A percentile compares a stretch with the other conserved stretches of the same genome.
Conservation (phyloP, 2,888 invertebrate genomes). For the Drosophila barbarae region DNA sequence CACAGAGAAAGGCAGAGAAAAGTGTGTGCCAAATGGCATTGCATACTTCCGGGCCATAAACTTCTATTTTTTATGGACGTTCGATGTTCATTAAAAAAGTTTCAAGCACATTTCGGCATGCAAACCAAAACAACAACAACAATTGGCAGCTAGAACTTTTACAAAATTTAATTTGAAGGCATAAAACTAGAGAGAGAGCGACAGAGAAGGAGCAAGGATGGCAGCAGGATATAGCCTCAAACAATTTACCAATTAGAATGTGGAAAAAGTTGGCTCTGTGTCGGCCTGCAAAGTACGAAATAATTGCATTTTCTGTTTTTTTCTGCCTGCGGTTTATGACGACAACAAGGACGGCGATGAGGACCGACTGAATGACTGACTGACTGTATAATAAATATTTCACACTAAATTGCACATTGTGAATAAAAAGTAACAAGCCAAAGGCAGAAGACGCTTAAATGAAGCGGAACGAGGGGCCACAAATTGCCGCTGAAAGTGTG, state of each 20-base stretch:
- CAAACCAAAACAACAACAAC: conserved; percentile 15
- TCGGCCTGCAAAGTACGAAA: conserved; percentile 47
- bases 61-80: conserved; percentile 17
- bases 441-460: conserved; percentile 19
- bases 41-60: conserved; percentile 32
- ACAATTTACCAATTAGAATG: conserved; percentile 43
- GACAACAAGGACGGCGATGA: neutral
- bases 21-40: conserved; percentile 6
- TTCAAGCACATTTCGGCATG: conserved; percentile 41
- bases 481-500: conserved; percentile 49
- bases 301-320: conserved; percentile 60
- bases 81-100: conserved; percentile 58
- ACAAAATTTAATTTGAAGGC: conserved; percentile 45
- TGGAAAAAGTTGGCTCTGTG: conserved; percentile 48
- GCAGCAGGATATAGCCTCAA: conserved; percentile 17
- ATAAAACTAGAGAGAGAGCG: neutral
- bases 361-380: conserved; percentile 5
- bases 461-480: conserved; percentile 32
- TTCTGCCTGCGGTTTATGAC: conserved; percentile 32
- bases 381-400: conserved; percentile 47
- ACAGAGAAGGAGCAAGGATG: conserved; percentile 5
- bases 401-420: conserved; percentile 50
- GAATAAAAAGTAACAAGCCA: conserved; percentile 2
- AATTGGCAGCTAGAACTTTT: conserved; percentile 43
- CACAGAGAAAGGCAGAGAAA: neutral